These are phyloP conservation scores for Rhyacichthys aspro DNA, from an alignment of 2,797 vertebrate species.

Conservation along the genomic window DNA sequence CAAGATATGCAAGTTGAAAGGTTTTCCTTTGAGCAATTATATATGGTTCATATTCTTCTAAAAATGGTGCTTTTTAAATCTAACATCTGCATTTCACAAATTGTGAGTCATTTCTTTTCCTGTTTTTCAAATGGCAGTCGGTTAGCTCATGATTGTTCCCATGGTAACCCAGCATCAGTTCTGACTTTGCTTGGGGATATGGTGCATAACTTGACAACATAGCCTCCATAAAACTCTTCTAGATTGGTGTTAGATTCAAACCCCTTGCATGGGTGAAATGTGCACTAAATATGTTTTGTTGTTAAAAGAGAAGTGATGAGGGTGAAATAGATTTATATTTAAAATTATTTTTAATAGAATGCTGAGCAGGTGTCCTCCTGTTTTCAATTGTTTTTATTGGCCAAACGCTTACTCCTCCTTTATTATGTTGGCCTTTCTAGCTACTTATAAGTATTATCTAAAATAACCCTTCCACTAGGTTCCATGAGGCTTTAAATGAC, in stretches of 20 bases:
- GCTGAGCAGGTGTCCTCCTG: too few relatives aligned
- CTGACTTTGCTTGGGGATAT: neutral
- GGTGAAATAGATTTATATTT: neutral
- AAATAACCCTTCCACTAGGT: too few relatives aligned
- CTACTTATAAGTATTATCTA: too few relatives aligned
- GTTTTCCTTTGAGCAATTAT: too few relatives aligned
- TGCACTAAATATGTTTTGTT: too few relatives aligned
- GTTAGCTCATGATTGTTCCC: constrained; percentile 4
- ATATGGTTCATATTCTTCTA: too few relatives aligned
- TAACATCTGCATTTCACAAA: constrained; percentile 5
- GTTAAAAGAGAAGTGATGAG: neutral
- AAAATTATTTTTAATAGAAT: too few relatives aligned
- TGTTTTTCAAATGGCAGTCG: constrained; percentile 1
- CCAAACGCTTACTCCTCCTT: neutral
- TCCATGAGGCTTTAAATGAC: too few relatives aligned
- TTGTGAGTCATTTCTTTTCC: neutral
- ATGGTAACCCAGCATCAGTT: constrained; percentile 7
- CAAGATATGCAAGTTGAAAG: too few relatives aligned
- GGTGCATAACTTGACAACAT: constrained; percentile 1
- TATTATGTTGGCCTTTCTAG: neutral
- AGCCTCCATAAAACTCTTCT: neutral
- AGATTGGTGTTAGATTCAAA: neutral
- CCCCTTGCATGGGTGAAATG: too few relatives aligned
- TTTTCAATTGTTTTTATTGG: neutral
- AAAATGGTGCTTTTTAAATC: too few relatives aligned